Percentiles rank a stretch among this genome's conserved stretches.
These are phyloP conservation scores for Nestor notabilis DNA, from an alignment of 2,113 vertebrate genomes.

Conservation along the genomic window DNA sequence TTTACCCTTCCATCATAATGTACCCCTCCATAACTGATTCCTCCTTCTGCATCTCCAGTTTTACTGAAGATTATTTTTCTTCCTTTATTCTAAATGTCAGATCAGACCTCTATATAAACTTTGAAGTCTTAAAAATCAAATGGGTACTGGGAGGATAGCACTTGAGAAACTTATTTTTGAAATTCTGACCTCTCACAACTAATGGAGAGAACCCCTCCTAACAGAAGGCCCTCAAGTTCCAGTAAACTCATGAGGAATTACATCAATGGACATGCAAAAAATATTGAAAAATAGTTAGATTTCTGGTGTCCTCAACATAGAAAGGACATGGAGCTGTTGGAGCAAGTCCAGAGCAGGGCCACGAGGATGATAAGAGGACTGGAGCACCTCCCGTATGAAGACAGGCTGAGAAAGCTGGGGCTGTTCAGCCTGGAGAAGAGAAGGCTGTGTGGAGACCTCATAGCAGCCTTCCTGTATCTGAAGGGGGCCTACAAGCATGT, in stretches of 20 bases:
- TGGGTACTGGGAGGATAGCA: neutral
- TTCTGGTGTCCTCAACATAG: too few species aligned
- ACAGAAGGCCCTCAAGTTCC: neutral
- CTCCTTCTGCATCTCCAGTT: neutral
- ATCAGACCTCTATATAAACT: neutral
- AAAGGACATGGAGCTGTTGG: too few species aligned
- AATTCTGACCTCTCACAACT: neutral
- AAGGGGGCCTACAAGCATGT: too few species aligned
- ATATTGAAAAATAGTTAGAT: neutral
- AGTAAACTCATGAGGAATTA: neutral
- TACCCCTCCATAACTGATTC: neutral
- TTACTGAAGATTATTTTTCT: neutral
- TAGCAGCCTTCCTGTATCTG: too few species aligned
- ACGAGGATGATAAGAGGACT: too few species aligned
- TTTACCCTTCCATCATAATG: neutral
- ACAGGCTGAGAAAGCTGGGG: too few species aligned
- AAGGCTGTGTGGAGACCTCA: too few species aligned
- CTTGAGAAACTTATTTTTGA: neutral
- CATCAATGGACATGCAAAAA: neutral
- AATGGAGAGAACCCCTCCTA: neutral
- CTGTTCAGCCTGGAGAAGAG: too few species aligned
- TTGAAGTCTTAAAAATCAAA: neutral
- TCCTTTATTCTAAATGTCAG: neutral
- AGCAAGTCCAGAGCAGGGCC: too few species aligned
- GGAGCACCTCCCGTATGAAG: too few species aligned